phyloP scores from a whole-genome alignment of 2,888 invertebrate species.

The Drosophila gaucha region DNA sequence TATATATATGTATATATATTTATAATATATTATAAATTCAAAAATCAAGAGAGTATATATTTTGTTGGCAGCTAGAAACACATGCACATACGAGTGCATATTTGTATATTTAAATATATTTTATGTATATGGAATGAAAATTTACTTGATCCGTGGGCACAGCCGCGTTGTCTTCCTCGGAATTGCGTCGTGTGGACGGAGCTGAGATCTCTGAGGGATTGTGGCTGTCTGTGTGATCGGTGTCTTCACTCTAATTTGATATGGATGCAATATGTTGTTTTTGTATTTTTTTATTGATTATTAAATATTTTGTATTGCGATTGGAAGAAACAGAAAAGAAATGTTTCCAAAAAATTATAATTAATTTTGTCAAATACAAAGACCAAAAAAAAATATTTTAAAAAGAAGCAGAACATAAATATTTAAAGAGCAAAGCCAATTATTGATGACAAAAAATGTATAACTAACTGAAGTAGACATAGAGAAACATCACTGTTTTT shows the following conservation, averaged over 20 bases:
- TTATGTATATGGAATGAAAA: constrained; percentile 33
- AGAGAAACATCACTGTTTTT: too few species aligned
- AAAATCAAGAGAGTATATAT: neutral
- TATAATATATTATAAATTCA: neutral
- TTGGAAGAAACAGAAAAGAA: constrained; percentile 66
- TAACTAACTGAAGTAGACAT: neutral
- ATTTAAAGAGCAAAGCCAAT: constrained; percentile 13
- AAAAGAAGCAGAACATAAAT: constrained; percentile 24
- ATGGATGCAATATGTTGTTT: constrained; percentile 49
- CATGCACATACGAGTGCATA: constrained; percentile 31
- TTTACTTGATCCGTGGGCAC: constrained; percentile 80
- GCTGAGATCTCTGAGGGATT: constrained; percentile 84
- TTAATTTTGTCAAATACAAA: constrained; percentile 36
- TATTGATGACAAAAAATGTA: neutral
- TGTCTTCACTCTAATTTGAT: constrained; percentile 82
- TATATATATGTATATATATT: too few species aligned
- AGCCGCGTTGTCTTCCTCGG: constrained; percentile 83
- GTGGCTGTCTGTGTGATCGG: constrained; percentile 84
- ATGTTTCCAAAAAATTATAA: constrained; percentile 52
- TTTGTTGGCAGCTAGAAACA: constrained; percentile 9
- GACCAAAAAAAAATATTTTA: constrained; percentile 4
- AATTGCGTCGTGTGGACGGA: constrained; percentile 84
- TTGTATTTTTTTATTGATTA: constrained; percentile 15
- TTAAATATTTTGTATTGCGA: constrained; percentile 26
- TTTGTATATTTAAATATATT: neutral